Evolutionary conservation across 2,888 invertebrate genomes (phyloP), one percentile per base, ranked within the genome.

Genomic region (Andrena dorsata): DNA sequence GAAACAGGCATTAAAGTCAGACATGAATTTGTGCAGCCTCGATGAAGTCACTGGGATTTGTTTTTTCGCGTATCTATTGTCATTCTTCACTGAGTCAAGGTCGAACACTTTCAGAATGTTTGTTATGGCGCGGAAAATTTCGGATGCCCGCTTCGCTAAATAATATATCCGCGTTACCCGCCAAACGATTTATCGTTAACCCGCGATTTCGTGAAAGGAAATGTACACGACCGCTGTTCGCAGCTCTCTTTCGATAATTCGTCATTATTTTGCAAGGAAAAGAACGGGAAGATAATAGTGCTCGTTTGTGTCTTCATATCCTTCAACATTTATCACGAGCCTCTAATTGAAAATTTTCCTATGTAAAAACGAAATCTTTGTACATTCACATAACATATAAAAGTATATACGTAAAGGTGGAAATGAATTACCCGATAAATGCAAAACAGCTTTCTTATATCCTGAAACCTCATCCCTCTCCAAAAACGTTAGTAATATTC

Each of bases 201-300:
- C 5, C 32, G 64, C 49, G 63, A 77, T 72, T 80, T 71, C 53
- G 49, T 49, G 70, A 47, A 65, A 63, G 76, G 83, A 80, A 75
- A 83, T 77, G 60, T 35, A 72, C 77, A 26, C 49, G 20, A 5
- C 35, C 16, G 28, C 23, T 41, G 32, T 20, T 53, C 32, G 32
- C n/a, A 30, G 23, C 56, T 68, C 56, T 47, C 56, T 63, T 76
- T 60, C 4, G 60, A 26, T 71, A 69, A 79, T 61, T 32, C 26
- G 7, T 65, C 5, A 26, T 56, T 56, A 56, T 23, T 56, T 23
- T 56, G 10, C 3, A 23, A 56, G 23, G 53, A 53, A 53, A 53
- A 53, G 53, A 8, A 56, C 56, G 56, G 10, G 10, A 23, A 23
- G 56, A 56, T 56, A 56, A 56, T 26, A 23, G 26, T 56, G 4